A percentile compares a stretch with the other conserved stretches of the same genome.
Conservation (phyloP, 2,113 vertebrate species). For the Psophia crepitans region DNA sequence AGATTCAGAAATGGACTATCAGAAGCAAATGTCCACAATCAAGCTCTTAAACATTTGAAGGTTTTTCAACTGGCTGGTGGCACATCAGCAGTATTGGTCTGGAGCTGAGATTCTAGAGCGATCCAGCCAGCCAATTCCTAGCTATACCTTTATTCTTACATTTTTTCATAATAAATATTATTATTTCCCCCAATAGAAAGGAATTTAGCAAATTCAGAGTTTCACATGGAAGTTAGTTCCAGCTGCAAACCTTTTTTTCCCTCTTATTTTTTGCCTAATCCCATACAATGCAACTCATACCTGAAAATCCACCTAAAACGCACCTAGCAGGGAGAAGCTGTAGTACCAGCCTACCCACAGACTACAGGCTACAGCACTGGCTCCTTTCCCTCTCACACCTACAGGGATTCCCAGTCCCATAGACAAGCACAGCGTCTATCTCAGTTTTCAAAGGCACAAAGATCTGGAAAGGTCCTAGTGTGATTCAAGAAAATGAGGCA, state of each 20-base stretch:
- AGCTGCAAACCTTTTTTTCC: neutral
- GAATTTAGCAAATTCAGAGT: neutral
- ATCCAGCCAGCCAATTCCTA: neutral
- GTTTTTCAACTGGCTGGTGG: neutral
- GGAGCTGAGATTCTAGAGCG: neutral
- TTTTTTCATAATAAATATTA: neutral
- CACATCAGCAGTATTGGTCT: neutral
- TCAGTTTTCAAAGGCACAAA: neutral
- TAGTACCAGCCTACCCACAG: neutral
- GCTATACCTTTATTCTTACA: neutral
- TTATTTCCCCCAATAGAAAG: neutral
- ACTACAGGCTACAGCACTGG: neutral
- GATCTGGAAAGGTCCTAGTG: neutral
- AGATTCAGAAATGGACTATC: neutral
- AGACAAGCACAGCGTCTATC: neutral
- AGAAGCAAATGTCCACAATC: neutral
- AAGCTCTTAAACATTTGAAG: neutral
- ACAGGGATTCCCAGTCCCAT: neutral
- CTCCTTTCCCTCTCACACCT: neutral
- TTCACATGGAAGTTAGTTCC: neutral
- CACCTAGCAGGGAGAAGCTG: neutral
- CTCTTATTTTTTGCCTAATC: neutral
- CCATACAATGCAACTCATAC: neutral
- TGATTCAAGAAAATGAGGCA: neutral
- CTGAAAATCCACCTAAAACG: neutral